Base-by-base conservation (phyloP, 2,888 invertebrate species). In the Lutraria lutraria region DNA sequence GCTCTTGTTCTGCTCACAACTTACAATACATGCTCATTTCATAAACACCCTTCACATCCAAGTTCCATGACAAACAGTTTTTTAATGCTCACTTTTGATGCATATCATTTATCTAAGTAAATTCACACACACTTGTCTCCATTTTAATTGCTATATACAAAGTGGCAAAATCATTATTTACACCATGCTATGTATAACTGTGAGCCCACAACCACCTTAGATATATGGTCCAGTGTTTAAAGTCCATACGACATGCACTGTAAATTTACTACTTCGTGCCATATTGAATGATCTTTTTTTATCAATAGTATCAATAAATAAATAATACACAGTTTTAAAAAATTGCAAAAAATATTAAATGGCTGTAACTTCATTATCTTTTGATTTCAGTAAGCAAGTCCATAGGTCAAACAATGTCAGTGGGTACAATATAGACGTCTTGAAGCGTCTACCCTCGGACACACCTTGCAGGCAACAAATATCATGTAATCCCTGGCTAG, bases 181-280 rank as follows among this genome's bases (percentile, higher is more conserved):
- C 76, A 76, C 34, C 76, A 76, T 76, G 31, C 76, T 76, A 34
- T 83, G 34, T 60, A 56, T 63, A 56, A 54, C 54, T 25, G 54
- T 54, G 54, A 83, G 83, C 79, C 87, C 87, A 87, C 87, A 87
- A 83, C 83, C 87, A 80, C n/a, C 34, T 21, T 29, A 79, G 87
- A 79, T 87, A n/a, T n/a, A 80, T 54, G 54, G 80, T 83, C 81
- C 13, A 53, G 43, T 76, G 84, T 84, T 84, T 84, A 84, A 53
- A 29, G 84, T 84, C 84, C 76, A 54, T 84, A 31, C 76, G 76
- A 76, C 76, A 76, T 76, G 34, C 34, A 31, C 76, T 34, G 31
- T 76, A 76, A 16, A 76, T 68, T 68, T 68, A 3, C 25, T 68
- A 68, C 3, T 68, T 68, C 25, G 8, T 68, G 63, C 63, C 63